Base-by-base conservation (phyloP, 2,797 vertebrate species). In the Uromys caudimaculatus region DNA sequence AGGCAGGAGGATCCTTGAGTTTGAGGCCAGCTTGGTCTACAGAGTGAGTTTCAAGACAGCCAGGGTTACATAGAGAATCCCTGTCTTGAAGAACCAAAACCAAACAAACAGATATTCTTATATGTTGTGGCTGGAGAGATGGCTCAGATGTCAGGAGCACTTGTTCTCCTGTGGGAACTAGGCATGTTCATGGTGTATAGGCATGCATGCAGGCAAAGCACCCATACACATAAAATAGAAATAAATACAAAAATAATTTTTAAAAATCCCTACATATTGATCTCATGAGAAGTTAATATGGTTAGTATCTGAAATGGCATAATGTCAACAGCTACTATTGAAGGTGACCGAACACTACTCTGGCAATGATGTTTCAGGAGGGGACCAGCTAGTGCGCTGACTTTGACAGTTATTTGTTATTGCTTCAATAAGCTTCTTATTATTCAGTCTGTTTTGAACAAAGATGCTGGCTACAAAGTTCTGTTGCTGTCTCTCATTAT, bases 391-490 rank as follows among this genome's bases (percentile, higher is more conserved):
- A 62, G 24, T 58, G 8, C 60, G 35, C 27, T 88, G 23, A 16
- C 73, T 89, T 78, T 93, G 84, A 85, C 75, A 75, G 44, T 76
- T 93, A 50, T 85, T 62, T 82, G 38, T 92, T 58, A 84, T 24
- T 73, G 62, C 50, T 76, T 38, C 32, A 91, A 64, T 6, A 54
- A 67, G 84, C 32, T 95, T 96, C 77, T 94, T 60, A 83, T 64
- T 89, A 19, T 16, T 95, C 67, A 58, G 83, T 91, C 86, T 90
- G 76, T 95, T 96, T 97, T 89, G 78, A 88, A 89, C 96, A 93
- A 87, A 71, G 79, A 95, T 85, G 78, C 76, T 96, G 92, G 56
- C 96, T 92, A 96, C 96, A 95, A 92, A 96, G 67, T n/a, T 93
- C 67, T 77, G 60, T 6, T 44, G 50, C 87, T 82, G 35, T 64